Base-by-base conservation (phyloP, 2,888 invertebrate species). In the Chalcis sispes region DNA sequence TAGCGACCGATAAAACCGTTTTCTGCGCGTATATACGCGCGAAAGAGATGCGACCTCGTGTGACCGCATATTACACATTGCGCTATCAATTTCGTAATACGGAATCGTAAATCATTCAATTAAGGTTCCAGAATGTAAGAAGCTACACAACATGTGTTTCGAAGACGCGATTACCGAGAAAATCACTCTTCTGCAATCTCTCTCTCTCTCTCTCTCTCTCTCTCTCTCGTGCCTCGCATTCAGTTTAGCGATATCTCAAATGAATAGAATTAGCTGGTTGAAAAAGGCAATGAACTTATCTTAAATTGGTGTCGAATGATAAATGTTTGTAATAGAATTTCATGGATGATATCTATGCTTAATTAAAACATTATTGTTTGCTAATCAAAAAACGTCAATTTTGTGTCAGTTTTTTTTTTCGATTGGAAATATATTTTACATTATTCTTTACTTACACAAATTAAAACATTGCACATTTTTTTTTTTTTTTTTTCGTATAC, bases 21-120 rank as follows among this genome's bases (percentile, higher is more conserved):
- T 72, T 72, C 54, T 72, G 54, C 13, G 15, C 15, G 23, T 32
- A 32, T 3, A 3, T 32, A 8, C 32, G 3, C 32, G 32, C 32
- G 7, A 23, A 1, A n/a, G n/a, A 59, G 61, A 61, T 67, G 74
- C 74, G 32, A 80, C 70, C 76, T 61, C 13, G 36, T 36, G 27
- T 59, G 18, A 70, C 42, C 50, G 46, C 29, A 15, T 1, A 36
- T n/a, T 10, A 27, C 4, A 29, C 42, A 42, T 42, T 13, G 42
- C 32, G 32, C 32, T 74, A 70, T 66, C 59, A 66, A 59, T 75
- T 71, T 71, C n/a, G 71, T 59, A 71, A 59, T 61, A 18, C 29
- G 20, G 48, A n/a, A n/a, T 25, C 42, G 23, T 71, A 58, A 75
- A 75, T 71, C 42, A 65, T 25, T 52, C 42, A 71, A 65, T 75